Conservation (phyloP, 2,113 vertebrate species). For the Syngnathoides biaculeatus region DNA sequence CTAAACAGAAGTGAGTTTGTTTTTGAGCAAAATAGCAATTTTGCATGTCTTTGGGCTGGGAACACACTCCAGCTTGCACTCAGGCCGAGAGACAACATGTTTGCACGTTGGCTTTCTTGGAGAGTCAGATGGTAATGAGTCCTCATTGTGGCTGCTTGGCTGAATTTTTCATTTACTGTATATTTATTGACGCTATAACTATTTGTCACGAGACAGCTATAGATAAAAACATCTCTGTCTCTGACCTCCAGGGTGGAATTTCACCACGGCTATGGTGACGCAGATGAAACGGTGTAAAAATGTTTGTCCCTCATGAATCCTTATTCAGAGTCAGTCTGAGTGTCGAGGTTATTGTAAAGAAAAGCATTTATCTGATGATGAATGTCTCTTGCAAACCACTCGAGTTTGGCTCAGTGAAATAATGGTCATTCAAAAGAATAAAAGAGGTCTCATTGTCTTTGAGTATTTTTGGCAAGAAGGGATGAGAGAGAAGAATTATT, state of each 20-base stretch:
- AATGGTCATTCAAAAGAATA: conserved; percentile 19
- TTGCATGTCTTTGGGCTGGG: background rate
- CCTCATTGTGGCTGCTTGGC: conserved; percentile 10
- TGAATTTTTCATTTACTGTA: conserved; percentile 8
- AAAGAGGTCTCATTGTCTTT: conserved; percentile 14
- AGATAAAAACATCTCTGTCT: conserved; percentile 19
- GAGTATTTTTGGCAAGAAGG: background rate
- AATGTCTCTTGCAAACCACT: conserved; percentile 12
- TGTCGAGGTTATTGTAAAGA: conserved; percentile 26
- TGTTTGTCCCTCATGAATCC: conserved; percentile 13
- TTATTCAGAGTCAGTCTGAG: background rate
- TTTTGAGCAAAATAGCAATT: no score
- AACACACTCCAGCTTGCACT: background rate
- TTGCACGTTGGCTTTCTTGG: background rate
- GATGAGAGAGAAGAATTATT: background rate
- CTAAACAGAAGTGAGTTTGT: no score
- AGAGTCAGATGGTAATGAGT: background rate
- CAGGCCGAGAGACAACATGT: no score
- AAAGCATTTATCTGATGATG: conserved; percentile 16
- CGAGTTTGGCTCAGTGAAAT: conserved; percentile 10
- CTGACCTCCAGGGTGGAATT: conserved; percentile 9
- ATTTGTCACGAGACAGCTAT: conserved; percentile 13
- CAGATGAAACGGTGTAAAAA: conserved; percentile 28
- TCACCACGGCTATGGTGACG: background rate
- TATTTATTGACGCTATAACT: conserved; percentile 24